Conservation (phyloP, 2,888 invertebrate species). For the Deilephila porcellus region DNA sequence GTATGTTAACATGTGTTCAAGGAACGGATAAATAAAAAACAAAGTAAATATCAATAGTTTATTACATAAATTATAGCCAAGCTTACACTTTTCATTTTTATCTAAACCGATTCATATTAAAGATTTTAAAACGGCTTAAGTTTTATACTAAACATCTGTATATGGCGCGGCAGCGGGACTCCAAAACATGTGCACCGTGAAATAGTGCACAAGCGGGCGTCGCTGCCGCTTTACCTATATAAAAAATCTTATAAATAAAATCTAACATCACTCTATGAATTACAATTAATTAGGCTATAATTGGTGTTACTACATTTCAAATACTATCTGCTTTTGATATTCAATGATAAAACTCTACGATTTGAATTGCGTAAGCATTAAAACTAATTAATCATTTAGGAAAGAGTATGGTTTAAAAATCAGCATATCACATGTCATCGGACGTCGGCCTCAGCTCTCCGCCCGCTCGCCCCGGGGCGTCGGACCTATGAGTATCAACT, state of each 20-base stretch:
- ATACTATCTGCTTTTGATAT: slow-evolving; percentile 55
- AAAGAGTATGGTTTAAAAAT: slow-evolving; percentile 59
- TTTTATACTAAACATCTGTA: slow-evolving; percentile 54
- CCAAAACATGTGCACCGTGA: slow-evolving; percentile 44
- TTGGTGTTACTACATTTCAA: slow-evolving; percentile 81
- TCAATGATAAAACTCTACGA: slow-evolving; percentile 44
- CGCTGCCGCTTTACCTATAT: slow-evolving; percentile 60
- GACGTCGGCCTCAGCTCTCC: slow-evolving; percentile 8
- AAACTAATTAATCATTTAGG: slow-evolving; percentile 51
- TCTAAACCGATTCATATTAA: slow-evolving; percentile 74
- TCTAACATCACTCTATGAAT: slow-evolving; percentile 80
- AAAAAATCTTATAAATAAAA: slow-evolving; percentile 77
- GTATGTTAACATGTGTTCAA: background rate
- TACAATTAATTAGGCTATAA: slow-evolving; percentile 79
- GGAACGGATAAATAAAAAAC: slow-evolving; percentile 47
- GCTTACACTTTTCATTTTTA: slow-evolving; percentile 79
- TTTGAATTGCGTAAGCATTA: slow-evolving; percentile 64
- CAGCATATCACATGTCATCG: slow-evolving; percentile 58
- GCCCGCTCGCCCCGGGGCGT: background rate
- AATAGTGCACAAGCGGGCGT: slow-evolving; percentile 11
- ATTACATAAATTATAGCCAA: slow-evolving; percentile 85
- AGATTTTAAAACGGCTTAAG: slow-evolving; percentile 77
- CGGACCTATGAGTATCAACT: background rate
- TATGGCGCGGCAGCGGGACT: slow-evolving; percentile 57
- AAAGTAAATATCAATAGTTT: slow-evolving; percentile 80